These are phyloP conservation scores for Sesia apiformis DNA, from an alignment of 2,888 invertebrate genomes.

Conservation along the genomic window DNA sequence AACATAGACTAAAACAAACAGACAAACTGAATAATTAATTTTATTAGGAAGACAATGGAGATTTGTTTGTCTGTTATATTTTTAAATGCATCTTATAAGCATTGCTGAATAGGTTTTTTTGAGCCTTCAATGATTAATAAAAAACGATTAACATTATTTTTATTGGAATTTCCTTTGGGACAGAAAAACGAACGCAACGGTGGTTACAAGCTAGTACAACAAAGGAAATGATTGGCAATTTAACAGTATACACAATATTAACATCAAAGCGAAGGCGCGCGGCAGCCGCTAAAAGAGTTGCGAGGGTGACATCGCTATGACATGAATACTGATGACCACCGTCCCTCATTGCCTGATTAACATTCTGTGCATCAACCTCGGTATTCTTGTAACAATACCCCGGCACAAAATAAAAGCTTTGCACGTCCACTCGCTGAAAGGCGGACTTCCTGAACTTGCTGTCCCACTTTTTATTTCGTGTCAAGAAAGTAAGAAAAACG, in stretches of 20 bases:
- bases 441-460: slow-evolving; percentile 43
- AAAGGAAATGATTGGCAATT: slow-evolving; percentile 7
- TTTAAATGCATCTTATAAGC: too few relatives aligned
- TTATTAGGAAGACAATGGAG: too few relatives aligned
- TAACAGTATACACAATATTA: slow-evolving; percentile 8
- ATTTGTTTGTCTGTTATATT: too few relatives aligned
- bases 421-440: slow-evolving; percentile 61
- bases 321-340: slow-evolving; percentile 60
- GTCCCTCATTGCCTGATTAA: slow-evolving; percentile 56
- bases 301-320: slow-evolving; percentile 45
- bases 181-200: too few relatives aligned
- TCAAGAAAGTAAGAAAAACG: slow-evolving; percentile 34
- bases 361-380: slow-evolving; percentile 58
- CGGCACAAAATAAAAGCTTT: slow-evolving; percentile 63
- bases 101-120: too few relatives aligned
- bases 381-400: slow-evolving; percentile 62
- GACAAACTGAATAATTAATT: too few relatives aligned
- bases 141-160: too few relatives aligned
- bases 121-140: too few relatives aligned
- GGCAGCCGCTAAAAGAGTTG: slow-evolving; percentile 40
- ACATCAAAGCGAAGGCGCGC: slow-evolving; percentile 7
- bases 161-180: too few relatives aligned
- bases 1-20: too few relatives aligned
- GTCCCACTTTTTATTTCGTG: slow-evolving; percentile 34
- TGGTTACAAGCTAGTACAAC: not conserved